phyloP scores from a whole-genome alignment of 2,797 vertebrate genomes.

The Microchirus variegatus region DNA sequence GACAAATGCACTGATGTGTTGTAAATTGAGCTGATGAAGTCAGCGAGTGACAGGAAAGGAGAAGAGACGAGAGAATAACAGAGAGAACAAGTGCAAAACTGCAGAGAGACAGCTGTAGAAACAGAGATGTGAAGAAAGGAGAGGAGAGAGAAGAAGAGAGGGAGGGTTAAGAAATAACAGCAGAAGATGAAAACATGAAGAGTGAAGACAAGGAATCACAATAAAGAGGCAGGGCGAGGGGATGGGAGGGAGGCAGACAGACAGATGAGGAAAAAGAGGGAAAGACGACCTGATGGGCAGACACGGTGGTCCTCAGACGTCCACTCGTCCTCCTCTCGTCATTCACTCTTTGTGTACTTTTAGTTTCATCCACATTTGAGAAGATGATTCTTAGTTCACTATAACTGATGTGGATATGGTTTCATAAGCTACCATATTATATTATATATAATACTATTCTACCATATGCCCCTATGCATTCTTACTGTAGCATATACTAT shows the following conservation, averaged over 20 bases:
- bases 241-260: constrained; percentile 44
- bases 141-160: constrained; percentile 29
- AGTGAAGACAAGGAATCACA: constrained; percentile 29
- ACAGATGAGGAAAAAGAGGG: constrained; percentile 40
- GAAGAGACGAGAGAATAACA: constrained; percentile 3
- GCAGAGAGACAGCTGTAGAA: constrained; percentile 62
- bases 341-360: constrained; percentile 49
- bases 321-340: constrained; percentile 58
- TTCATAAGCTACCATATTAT: not conserved
- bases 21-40: constrained; percentile 1
- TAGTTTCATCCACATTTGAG: no score
- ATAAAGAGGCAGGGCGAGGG: constrained; percentile 13
- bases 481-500: no score
- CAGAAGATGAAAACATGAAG: constrained; percentile 28
- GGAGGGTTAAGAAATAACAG: constrained; percentile 52
- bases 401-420: constrained; percentile 23
- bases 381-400: constrained; percentile 7
- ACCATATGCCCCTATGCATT: no score
- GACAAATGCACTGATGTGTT: no score
- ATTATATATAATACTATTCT: no score
- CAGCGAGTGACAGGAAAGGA: constrained; percentile 6
- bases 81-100: constrained; percentile 46
- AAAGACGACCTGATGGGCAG: constrained; percentile 68
- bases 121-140: constrained; percentile 47
- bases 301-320: constrained; percentile 78